These are phyloP conservation scores for Sardina pilchardus DNA, from an alignment of 2,113 vertebrate species.

Conservation along the genomic window DNA sequence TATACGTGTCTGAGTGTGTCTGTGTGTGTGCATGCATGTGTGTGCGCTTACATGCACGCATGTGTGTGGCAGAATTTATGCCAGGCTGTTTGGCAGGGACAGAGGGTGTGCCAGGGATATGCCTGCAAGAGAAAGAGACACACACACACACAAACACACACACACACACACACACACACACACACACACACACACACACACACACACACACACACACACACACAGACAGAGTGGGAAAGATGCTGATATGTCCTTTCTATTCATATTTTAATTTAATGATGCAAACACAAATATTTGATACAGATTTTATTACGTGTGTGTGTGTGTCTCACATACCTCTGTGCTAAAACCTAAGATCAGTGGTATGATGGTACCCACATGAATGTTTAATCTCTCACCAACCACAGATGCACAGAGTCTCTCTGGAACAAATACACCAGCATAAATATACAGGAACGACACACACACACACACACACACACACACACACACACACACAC, in stretches of 20 bases:
- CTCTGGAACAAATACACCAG: background rate
- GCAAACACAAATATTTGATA: background rate
- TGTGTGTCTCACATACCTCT: background rate
- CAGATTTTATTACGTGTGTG: background rate
- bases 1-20: background rate
- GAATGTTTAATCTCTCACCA: background rate
- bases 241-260: background rate
- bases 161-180: slow-evolving; percentile 13
- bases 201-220: background rate
- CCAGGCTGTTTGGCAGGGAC: background rate
- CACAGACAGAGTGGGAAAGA: background rate
- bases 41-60: background rate
- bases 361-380: background rate
- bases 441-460: background rate
- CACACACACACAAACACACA: background rate
- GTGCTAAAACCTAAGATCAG: background rate
- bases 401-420: background rate
- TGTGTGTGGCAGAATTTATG: background rate
- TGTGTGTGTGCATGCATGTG: background rate
- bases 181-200: background rate
- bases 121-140: background rate
- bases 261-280: background rate
- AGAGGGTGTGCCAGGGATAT: background rate
- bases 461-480: background rate
- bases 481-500: slow-evolving; percentile 15